Base-by-base conservation (phyloP, 2,113 vertebrate genomes). In the Ctenomys sociabilis region DNA sequence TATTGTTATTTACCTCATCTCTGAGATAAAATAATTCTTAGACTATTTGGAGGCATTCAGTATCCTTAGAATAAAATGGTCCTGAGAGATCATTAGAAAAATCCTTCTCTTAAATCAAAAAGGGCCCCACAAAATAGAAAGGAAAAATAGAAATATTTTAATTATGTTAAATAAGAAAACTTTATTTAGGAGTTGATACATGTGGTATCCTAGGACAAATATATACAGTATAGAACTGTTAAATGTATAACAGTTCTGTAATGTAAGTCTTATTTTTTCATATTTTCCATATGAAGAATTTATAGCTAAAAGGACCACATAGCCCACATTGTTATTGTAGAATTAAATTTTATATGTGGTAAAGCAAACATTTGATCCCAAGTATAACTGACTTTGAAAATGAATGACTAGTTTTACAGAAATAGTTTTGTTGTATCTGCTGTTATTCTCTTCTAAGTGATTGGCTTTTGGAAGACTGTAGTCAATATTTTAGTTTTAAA, bases 361-460 rank as follows among this genome's bases (percentile, higher is more conserved):
- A 75, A 49, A 87, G 28, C 7, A 89, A 68, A 93, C 45, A 77
- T n/a, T 78, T 92, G 45, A 96, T 66, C 28, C 22, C 75, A 81
- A 35, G 3, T 94, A 0, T 88, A 93, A 73, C 22, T 95, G 64
- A 93, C 64, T 22, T 90, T 96, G 70, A 93, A 95, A 95, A 57
- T 77, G 17, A 28, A 70, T 59, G 37, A 61, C 6, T 78, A 57
- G 40, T 85, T 93, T 92, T 81, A 88, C 5, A 26, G 75, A 82
- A 78, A 91, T 10, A n/a, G 35, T 86, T 90, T 54, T 85, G n/a
- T 40, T 37, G 1, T 45, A 64, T 88, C 19, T 90, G 16, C 17
- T 90, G 32, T 72, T 88, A 57, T 72, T 77, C 26, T 78, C 49
- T 94, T 63, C 30, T 85, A 93, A 94, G 16, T 26, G 49, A 24